Evolutionary conservation across 2,888 invertebrate species (phyloP), one percentile per base, ranked within the genome.

Genomic region (Pocota personata): DNA sequence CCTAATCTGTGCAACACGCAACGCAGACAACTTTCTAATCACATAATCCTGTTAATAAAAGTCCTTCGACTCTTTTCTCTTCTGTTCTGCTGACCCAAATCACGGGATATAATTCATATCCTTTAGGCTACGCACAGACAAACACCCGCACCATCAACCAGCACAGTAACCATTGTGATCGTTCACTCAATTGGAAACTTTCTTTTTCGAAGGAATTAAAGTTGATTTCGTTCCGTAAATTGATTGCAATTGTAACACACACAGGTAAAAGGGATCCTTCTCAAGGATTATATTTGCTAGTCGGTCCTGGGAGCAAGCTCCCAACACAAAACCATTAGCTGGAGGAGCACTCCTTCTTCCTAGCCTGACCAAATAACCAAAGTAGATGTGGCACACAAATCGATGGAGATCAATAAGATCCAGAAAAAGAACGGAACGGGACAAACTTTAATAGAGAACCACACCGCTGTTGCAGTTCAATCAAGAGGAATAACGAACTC

Each of bases 21-120:
- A 75, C 75, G 69, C 73, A 79, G 79, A 69, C 75, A 84, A 71
- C 79, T 79, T 79, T 69, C 69, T 69, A 79, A 84, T 84, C 79
- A 55, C 10, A 75, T 84, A 75, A 84, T 75, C 75, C 72, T 62
- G 55, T 55, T 57, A 76, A 69, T 48, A 69, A 75, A 82, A 82
- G 62, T 52, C 57, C 57, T 76, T 76, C 40, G 32, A 24, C 32
- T 30, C 16, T 12, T 21, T 37, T 57, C 35, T 16, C 10, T 30
- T 27, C 48, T 1, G 19, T 57, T 40, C 10, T 32, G 37, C 10
- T 32, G 37, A 37, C 35, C 52, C 21, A 72, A 66, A 58, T 78
- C 62, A 35, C 46, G 46, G 57, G 66, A 80, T 72, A 71, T 77
- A 58, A 60, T 66, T 79, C 71, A 82, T 72, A 72, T 77, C 71